These are phyloP conservation scores for Dryococelus australis DNA, from an alignment of 2,888 invertebrate genomes.

Conservation along the genomic window DNA sequence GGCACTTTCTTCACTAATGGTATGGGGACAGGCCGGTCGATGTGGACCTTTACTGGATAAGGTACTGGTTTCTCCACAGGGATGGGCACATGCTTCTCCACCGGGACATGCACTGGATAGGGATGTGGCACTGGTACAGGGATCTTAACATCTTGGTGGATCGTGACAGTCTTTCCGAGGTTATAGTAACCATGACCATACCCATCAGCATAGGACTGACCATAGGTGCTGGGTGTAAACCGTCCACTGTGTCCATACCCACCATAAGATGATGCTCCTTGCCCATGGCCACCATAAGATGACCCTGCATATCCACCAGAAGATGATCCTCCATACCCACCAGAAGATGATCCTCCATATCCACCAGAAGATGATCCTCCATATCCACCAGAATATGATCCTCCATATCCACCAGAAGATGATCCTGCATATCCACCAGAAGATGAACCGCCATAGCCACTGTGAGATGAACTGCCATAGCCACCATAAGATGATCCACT, in stretches of 20 bases:
- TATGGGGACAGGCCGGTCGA: slow-evolving; percentile 64
- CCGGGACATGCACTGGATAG: slow-evolving; percentile 65
- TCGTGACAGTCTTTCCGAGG: slow-evolving; percentile 49
- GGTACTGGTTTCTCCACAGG: slow-evolving; percentile 73
- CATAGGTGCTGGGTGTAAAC: background rate
- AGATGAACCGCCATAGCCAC: background rate
- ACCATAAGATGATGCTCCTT: background rate
- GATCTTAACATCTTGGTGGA: slow-evolving; percentile 69
- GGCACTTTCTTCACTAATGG: slow-evolving; percentile 69
- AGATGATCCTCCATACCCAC: background rate
- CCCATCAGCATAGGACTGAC: background rate
- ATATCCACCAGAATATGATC: background rate
- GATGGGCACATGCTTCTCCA: slow-evolving; percentile 75
- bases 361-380: background rate
- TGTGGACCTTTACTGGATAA: slow-evolving; percentile 45
- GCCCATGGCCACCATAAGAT: too few species aligned
- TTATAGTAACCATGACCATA: slow-evolving; percentile 34
- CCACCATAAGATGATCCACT: too few species aligned
- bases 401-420: background rate
- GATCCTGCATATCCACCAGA: background rate
- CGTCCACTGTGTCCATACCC: background rate
- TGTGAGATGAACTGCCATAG: too few species aligned
- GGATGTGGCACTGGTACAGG: slow-evolving; percentile 76
- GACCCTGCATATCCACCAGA: background rate
- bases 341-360: background rate